Evolutionary conservation across 1,140 invertebrate genomes (phyloP).

Genomic region (Zophobas morio): DNA sequence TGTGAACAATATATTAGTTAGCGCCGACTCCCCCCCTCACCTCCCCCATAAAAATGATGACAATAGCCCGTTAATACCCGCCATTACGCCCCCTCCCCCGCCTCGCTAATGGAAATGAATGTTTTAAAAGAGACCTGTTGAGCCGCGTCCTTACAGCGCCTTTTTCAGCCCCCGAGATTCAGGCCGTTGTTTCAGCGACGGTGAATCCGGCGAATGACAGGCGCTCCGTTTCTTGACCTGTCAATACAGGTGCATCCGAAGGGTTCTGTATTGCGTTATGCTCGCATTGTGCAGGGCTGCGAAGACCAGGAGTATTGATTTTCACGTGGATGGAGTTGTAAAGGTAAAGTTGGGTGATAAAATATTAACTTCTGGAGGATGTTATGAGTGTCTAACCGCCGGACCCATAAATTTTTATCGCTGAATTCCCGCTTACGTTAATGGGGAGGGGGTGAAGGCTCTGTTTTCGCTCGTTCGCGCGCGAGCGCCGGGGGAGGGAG

Average conservation of each 20-base stretch:
- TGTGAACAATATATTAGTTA: too few species aligned
- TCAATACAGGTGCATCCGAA: constrained; percentile 24
- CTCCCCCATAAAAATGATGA: constrained; percentile 9
- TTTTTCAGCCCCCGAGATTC: background rate
- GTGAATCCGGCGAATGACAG: too few species aligned
- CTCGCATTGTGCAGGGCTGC: constrained; percentile 15
- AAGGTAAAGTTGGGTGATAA: constrained; percentile 16
- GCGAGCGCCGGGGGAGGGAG: too few species aligned
- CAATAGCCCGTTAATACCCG: constrained; percentile 25
- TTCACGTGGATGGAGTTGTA: constrained; percentile 10
- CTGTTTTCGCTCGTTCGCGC: too few species aligned
- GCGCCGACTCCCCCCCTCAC: background rate
- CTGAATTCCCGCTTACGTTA: constrained; percentile 16
- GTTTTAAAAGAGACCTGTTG: constrained; percentile 45
- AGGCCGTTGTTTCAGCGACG: background rate
- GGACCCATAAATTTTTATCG: constrained; percentile 37
- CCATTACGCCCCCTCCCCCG: constrained; percentile 11
- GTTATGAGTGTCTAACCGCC: constrained; percentile 24
- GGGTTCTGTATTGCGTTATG: constrained; percentile 33
- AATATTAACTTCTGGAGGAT: constrained; percentile 37
- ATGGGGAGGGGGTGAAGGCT: background rate
- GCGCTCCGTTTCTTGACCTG: background rate
- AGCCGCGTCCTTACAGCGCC: background rate
- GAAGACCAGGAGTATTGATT: constrained; percentile 21
- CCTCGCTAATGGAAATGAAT: constrained; percentile 43